Conservation (phyloP, 2,888 invertebrate species). For the Morpho deidamia region DNA sequence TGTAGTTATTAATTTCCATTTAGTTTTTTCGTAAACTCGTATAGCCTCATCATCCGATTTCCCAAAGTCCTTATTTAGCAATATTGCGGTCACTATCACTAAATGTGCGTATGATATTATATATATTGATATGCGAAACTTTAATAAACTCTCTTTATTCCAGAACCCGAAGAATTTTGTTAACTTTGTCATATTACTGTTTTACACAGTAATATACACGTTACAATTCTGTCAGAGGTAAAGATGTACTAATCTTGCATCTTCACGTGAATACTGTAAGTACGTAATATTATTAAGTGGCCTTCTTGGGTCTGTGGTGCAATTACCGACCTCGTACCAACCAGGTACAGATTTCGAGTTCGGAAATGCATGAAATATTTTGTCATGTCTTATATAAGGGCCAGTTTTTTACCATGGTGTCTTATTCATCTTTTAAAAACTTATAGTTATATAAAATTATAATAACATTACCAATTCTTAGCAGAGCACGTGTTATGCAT, state of each 20-base stretch:
- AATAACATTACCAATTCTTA: no score
- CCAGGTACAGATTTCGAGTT: no score
- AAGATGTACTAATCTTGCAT: constrained; percentile 6
- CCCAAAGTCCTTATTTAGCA: constrained; percentile 52
- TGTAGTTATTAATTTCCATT: constrained; percentile 58
- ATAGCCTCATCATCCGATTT: constrained; percentile 43
- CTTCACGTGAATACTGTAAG: not conserved
- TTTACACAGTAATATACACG: constrained; percentile 3
- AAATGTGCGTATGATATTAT: constrained; percentile 38
- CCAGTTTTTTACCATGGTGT: no score
- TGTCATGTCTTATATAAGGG: no score
- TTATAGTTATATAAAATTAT: no score
- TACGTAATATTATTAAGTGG: not conserved
- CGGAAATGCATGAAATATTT: no score
- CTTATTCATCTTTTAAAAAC: no score
- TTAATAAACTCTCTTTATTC: constrained; percentile 33
- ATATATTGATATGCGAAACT: constrained; percentile 48
- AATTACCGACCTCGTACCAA: no score
- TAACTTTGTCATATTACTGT: constrained; percentile 7
- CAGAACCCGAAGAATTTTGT: not conserved
- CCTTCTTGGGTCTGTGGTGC: no score
- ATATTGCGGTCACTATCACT: constrained; percentile 33
- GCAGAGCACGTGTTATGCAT: no score
- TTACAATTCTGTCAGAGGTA: constrained; percentile 6
- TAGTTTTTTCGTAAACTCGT: constrained; percentile 42